Evolutionary conservation across 1,140 invertebrate species (phyloP), one percentile per base, ranked within the genome.

Genomic region (Drosophila pruinosa): DNA sequence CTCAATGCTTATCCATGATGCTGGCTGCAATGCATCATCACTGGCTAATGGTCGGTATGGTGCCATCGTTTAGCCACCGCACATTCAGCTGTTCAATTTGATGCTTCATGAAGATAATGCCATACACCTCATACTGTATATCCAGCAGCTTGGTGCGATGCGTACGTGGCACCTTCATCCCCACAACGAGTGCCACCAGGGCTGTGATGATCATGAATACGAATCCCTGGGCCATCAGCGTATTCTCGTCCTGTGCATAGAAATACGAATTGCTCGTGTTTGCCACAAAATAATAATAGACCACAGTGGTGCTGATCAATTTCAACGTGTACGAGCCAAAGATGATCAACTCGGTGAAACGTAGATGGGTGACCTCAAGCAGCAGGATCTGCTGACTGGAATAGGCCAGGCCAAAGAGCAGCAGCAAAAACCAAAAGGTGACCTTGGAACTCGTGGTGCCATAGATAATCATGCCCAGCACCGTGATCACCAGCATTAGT

Each of bases 51-150:
- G 89, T 91, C 14, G 89, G 86, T 19, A 91, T 91, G 21, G 89
- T 91, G 52, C 89, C 89, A 50, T 91, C 89, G 53, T 89, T 90
- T 7, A 91, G 65, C 71, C 89, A 91, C 1, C 69, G 72, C 1
- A 91, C 86, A 48, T 91, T 91, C 0, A 91, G 54, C 72, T 91
- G 86, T 34, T 91, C 89, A 41, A 91, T 91, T 58, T 91, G 89
- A 56, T 91, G 89, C 53, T 91, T 90, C 64, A 76, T 79, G 21
- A 91, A 91, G 34, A 91, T 91, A 43, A 91, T 90, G 52, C 89
- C 89, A 43, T 90, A 73, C 4, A 90, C 71, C 36, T 75, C 80
- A 43, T 91, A 89, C 65, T 91, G 89, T 50, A 91, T 89, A 14
- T 91, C 89, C 19, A 90, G 63, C 7, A 91, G 38, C 3, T 75